Evolutionary conservation across 2,888 invertebrate species (phyloP), one percentile per base, ranked within the genome.

Genomic region (Drosophila incognita): DNA sequence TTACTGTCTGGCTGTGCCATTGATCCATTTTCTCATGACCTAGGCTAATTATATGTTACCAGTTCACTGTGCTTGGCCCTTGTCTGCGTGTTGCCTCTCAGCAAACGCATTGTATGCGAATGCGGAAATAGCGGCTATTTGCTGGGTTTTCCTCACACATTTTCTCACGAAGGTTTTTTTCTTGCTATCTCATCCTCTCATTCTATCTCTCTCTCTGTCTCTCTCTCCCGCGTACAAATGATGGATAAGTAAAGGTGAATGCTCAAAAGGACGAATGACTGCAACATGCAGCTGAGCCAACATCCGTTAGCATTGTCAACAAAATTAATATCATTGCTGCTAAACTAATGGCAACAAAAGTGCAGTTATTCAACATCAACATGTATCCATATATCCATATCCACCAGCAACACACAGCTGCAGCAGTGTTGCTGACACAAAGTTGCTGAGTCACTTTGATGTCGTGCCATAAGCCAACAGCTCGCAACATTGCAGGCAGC

Each of bases 281-380:
- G 72, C 69, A 61, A 65, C 60, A 52, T 74, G 86, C 83, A 83
- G 83, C 88, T 88, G 86, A 86, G 81, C 81, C 77, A 82, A 80
- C 87, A 86, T 77, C 87, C 83, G 83, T 87, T 83, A 82, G 65
- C 72, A 64, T 68, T 87, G 84, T 76, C 74, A 79, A 84, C 82
- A 88, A 69, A 76, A 64, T 80, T 64, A 82, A 72, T 85, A 82
- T 53, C 87, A 83, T 52, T 56, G 36, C 58, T 36, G 76, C 76
- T 63, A 53, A 76, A 65, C 82, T 71, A 84, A 83, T 82, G 76
- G 88, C 82, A 58, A 64, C 76, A 73, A 87, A 83, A 74, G 82
- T 84, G 76, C 89, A 87, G 89, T 89, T 89, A 89, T 68, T 52
- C 61, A 58, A 48, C 46, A 38, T 52, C 46, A 62, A 29, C 29